phyloP scores from a whole-genome alignment of 2,888 invertebrate species.

The Cremastobaeus sp. region DNA sequence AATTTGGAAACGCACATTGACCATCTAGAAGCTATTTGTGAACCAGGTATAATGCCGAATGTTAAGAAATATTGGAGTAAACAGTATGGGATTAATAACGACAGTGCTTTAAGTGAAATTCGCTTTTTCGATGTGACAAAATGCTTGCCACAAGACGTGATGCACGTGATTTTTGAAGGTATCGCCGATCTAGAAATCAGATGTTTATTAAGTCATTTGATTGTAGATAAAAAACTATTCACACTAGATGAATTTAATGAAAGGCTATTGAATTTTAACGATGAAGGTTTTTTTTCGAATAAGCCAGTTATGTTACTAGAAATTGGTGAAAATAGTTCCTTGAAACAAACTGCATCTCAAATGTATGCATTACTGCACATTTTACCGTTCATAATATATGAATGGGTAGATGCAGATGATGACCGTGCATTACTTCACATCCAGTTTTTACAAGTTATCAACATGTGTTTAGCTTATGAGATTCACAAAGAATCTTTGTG shows the following conservation, averaged over 20 bases:
- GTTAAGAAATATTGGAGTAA: neutral
- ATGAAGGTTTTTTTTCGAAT: neutral
- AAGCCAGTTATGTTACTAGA: neutral
- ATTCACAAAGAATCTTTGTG: no score
- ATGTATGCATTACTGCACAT: neutral
- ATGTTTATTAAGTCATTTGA: neutral
- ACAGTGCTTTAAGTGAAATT: neutral
- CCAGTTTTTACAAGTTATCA: no score
- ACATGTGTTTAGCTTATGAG: no score
- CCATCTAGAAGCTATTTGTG: neutral
- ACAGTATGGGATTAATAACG: neutral
- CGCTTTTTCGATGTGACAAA: neutral
- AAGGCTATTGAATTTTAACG: neutral
- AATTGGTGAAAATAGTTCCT: neutral
- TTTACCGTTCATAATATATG: no score
- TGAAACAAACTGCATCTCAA: neutral
- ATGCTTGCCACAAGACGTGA: neutral
- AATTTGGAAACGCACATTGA: neutral
- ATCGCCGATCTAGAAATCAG: neutral
- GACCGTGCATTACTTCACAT: no score
- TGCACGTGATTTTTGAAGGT: neutral
- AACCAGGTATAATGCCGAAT: neutral
- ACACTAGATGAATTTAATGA: neutral
- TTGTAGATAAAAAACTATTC: neutral
- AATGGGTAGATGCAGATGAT: no score